phyloP scores from a whole-genome alignment of 2,113 vertebrate genomes.

The Aspiorhynchus laticeps region DNA sequence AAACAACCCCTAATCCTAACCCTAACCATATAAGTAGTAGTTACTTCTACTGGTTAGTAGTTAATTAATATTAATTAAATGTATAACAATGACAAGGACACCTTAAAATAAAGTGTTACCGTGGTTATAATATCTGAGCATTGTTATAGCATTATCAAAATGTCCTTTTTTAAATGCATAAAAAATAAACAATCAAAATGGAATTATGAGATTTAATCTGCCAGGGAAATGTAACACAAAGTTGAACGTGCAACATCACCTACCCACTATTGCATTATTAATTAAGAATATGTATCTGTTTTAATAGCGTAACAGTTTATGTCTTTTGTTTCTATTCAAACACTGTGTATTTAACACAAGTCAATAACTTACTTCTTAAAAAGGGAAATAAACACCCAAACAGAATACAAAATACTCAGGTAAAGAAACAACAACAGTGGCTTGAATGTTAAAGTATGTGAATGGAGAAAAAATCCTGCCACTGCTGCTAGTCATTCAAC shows the following conservation, averaged over 20 bases:
- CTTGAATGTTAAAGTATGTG: not conserved
- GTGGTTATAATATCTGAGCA: not conserved
- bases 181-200: constrained; percentile 7
- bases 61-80: too few relatives aligned
- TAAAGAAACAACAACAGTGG: not conserved
- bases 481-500: not conserved
- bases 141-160: not conserved
- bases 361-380: constrained; percentile 27
- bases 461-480: not conserved
- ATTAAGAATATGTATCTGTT: not conserved
- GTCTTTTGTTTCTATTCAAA: constrained; percentile 1
- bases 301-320: not conserved
- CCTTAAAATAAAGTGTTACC: too few relatives aligned
- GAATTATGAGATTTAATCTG: constrained; percentile 18
- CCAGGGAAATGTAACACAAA: constrained; percentile 21
- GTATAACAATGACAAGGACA: too few relatives aligned
- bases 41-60: too few relatives aligned
- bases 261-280: not conserved
- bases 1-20: too few relatives aligned
- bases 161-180: not conserved
- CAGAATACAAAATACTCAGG: not conserved
- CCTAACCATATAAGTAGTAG: too few relatives aligned
- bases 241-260: not conserved
- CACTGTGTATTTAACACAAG: not conserved
- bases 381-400: not conserved